Conservation (phyloP, 2,113 vertebrate genomes). For the Columba janthina region DNA sequence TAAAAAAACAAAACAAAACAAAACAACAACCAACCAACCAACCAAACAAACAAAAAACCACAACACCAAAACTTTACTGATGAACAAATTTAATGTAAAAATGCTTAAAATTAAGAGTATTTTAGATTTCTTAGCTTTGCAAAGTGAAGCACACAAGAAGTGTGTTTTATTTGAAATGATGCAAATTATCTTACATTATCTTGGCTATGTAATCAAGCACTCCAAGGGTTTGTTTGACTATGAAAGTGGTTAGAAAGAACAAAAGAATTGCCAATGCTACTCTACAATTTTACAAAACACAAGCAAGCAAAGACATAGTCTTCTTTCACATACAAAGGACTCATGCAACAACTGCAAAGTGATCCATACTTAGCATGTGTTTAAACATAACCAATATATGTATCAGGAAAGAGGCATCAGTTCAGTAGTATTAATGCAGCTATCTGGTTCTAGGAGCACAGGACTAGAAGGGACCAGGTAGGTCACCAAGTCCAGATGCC, state of each 20-base stretch:
- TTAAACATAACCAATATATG: background rate
- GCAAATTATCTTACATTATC: background rate
- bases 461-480: background rate
- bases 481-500: background rate
- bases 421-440: background rate
- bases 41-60: no score
- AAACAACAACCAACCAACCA: no score
- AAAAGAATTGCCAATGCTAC: background rate
- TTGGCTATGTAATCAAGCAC: background rate
- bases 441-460: background rate
- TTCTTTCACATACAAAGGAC: background rate
- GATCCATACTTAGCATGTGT: background rate
- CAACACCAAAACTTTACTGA: background rate
- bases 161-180: background rate
- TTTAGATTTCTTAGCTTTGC: background rate
- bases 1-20: background rate
- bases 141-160: background rate
- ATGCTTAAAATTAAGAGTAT: background rate
- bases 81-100: conserved; percentile 33
- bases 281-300: background rate
- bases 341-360: background rate
- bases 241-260: background rate
- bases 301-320: background rate
- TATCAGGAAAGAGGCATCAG: background rate
- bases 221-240: background rate